Percentiles rank a stretch among this genome's conserved stretches.
These are phyloP conservation scores for Chironomus tepperi DNA, from an alignment of 1,140 invertebrate species.

Conservation along the genomic window DNA sequence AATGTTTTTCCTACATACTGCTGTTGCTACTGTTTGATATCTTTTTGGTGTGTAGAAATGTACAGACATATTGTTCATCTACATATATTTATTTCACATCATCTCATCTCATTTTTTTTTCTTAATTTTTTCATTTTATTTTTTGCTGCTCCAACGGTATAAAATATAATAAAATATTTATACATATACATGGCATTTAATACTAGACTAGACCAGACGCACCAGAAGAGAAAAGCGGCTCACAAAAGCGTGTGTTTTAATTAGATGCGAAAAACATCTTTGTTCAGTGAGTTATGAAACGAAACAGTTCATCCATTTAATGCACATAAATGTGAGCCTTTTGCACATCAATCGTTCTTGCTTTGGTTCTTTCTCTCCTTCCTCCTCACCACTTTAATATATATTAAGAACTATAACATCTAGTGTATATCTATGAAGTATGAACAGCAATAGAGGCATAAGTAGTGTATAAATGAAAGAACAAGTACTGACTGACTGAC, in stretches of 20 bases:
- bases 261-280: slow-evolving; percentile 17
- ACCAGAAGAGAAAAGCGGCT: slow-evolving; percentile 6
- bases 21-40: neutral
- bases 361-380: neutral
- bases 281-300: slow-evolving; percentile 22
- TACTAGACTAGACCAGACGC: neutral
- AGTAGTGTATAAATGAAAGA: too few species aligned
- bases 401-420: neutral
- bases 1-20: neutral
- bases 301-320: slow-evolving; percentile 20
- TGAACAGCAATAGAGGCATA: too few species aligned
- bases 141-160: neutral
- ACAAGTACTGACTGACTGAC: neutral
- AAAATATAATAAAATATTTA: slow-evolving; percentile 10
- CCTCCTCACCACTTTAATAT: neutral
- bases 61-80: neutral
- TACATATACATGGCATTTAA: neutral
- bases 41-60: neutral
- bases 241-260: slow-evolving; percentile 8
- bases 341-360: slow-evolving; percentile 5
- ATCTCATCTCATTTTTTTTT: neutral
- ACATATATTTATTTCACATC: neutral
- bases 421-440: too few species aligned
- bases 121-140: neutral
- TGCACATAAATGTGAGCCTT: slow-evolving; percentile 9